Evolutionary conservation across 37 sponge, comb jelly and placozoan species (phyloP), one percentile per base, ranked within the genome.

Genomic region (Spongia lamella): DNA sequence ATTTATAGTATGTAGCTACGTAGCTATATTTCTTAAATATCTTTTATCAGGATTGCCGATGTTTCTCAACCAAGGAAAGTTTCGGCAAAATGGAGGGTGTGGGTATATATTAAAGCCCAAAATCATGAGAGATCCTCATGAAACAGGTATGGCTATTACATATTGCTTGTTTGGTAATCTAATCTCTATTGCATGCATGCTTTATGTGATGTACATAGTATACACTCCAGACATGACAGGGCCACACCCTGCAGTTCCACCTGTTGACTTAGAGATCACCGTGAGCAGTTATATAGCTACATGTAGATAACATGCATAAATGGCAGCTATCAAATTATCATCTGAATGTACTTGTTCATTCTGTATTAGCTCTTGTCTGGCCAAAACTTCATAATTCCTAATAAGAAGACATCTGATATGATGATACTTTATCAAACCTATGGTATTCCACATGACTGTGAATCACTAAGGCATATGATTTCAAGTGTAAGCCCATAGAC

Each of bases 11-110:
- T n/a, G n/a, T n/a, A n/a, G n/a, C n/a, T n/a, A n/a, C n/a, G n/a
- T n/a, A n/a, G n/a, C 1, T 36, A 1, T 16, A 7, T 22, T 26
- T 7, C 3, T 66, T 14, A 24, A n/a, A 66, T 35, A 7, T 35
- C 4, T 66, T 49, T 37, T 7, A 55, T 31, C 33, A 86, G 87
- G 82, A 29, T 27, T 85, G 22, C 77, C 27, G 31, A 82, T 90
- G 91, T 82, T 85, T 25, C 66, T 90, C 36, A 90, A 90, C 73
- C 91, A 90, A 53, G 91, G 91, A 16, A 62, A 77, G 39, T 90
- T 90, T 61, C 70, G 91, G 43, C 75, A 76, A 16, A 90, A 90
- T 68, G 91, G 87, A 47, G 82, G 78, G 67, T 90, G 91, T 82
- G 91, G 91, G 35, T 90, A 90, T 68, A 75, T 90, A 34, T 63